Evolutionary conservation across 2,797 vertebrate species (phyloP), one percentile per base, ranked within the genome.

Genomic region (Anableps anableps): DNA sequence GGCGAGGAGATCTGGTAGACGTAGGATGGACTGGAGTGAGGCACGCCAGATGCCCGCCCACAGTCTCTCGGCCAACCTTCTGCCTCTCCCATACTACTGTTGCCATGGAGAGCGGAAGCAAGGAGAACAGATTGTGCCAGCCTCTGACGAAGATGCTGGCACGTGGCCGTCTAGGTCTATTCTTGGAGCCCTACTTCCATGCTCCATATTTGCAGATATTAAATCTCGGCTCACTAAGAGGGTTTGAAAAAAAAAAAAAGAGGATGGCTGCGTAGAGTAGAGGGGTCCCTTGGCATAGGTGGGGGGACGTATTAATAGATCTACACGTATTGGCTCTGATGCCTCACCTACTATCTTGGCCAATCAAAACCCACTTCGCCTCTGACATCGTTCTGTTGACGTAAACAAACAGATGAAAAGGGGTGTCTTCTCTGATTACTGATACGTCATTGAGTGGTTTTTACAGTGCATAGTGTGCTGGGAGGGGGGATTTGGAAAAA

Each of bases 31-130:
- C 83, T 80, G 81, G 81, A 83, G 80, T 83, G 83, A 91, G 80
- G 68, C 87, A 88, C 48, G 74, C 88, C 92, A 92, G 88, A 91
- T 84, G 90, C 92, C 91, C 94, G 84, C 95, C 94, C 91, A 93
- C 95, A 58, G 93, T 95, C 95, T 95, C 93, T 93, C 95, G 88
- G 83, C 91, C 93, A 92, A 89, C 92, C 92, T 93, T 90, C 92
- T 89, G 87, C 89, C 89, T 90, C 88, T 45, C 86, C 90, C 72
- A 64, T 94, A 94, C 93, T 94, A 94, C 93, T 78, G 93, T 94
- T 95, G 93, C 94, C 76, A 94, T 93, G 94, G 93, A 78, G 88
- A 93, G 84, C 85, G 79, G 90, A 90, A 93, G 88, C 73, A 74
- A 74, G 85, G 90, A 88, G 88, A 89, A 86, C 91, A 92, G 92